phyloP scores from a whole-genome alignment of 2,888 invertebrate species.

The Sphaerophoria rueppellii region DNA sequence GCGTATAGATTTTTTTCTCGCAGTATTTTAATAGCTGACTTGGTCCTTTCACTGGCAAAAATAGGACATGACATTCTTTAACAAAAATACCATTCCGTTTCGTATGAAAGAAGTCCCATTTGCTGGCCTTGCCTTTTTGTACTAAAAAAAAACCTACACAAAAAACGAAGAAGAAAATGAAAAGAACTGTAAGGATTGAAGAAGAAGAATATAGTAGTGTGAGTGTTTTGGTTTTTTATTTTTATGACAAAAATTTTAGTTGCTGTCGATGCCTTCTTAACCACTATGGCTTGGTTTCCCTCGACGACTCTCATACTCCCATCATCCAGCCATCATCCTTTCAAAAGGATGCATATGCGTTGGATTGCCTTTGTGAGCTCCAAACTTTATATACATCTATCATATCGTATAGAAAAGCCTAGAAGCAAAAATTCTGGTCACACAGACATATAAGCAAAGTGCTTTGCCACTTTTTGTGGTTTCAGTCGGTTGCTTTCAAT shows the following conservation, averaged over 20 bases:
- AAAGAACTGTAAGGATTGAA: constrained; percentile 36
- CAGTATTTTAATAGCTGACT: constrained; percentile 66
- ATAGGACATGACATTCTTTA: constrained; percentile 70
- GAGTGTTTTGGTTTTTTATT: constrained; percentile 38
- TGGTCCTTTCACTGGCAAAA: constrained; percentile 65
- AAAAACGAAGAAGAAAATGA: constrained; percentile 8
- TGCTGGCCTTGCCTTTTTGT: constrained; percentile 55
- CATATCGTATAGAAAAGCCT: constrained; percentile 28
- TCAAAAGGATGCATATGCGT: constrained; percentile 45
- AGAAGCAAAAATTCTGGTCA: constrained; percentile 46
- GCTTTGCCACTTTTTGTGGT: constrained; percentile 52
- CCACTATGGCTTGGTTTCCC: background rate
- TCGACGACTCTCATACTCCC: background rate
- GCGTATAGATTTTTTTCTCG: constrained; percentile 40
- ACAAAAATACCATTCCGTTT: constrained; percentile 60
- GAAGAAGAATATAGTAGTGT: background rate
- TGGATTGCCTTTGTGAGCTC: constrained; percentile 39
- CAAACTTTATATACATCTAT: background rate
- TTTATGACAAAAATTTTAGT: constrained; percentile 63
- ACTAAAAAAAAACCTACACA: background rate
- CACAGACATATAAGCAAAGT: constrained; percentile 43
- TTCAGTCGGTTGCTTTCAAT: constrained; percentile 34
- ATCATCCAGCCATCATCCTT: background rate
- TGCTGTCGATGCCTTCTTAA: constrained; percentile 43
- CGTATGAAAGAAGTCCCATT: constrained; percentile 47